Evolutionary conservation across 2,888 invertebrate species (phyloP).

Genomic region (Cylindroiulus punctatus): DNA sequence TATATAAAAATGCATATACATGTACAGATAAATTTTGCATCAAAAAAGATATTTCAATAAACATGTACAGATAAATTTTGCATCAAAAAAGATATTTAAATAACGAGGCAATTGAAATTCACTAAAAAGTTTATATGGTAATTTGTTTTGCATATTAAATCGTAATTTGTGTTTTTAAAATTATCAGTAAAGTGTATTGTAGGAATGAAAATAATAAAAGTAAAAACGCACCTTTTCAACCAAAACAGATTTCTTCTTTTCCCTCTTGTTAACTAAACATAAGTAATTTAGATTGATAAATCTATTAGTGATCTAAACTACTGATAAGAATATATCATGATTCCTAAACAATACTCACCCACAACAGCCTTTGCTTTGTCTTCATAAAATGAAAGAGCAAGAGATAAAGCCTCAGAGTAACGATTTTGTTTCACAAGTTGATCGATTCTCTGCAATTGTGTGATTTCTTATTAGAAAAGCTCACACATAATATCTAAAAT

Average conservation of each 20-base stretch:
- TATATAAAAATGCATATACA: no score
- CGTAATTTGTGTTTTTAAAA: no score
- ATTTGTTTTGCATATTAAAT: no score
- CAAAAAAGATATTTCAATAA: no score
- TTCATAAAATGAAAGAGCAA: conserved; percentile 73
- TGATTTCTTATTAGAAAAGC: no score
- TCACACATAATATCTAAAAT: background rate
- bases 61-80: no score
- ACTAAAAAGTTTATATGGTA: no score
- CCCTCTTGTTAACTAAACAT: conserved; percentile 43
- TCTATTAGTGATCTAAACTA: conserved; percentile 22
- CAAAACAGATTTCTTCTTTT: conserved; percentile 43
- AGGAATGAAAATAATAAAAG: no score
- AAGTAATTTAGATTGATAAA: background rate
- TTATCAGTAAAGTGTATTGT: background rate
- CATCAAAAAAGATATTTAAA: no score
- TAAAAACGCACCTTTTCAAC: conserved; percentile 46
- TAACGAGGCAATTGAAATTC: no score
- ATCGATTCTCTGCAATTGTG: conserved; percentile 66
- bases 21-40: no score
- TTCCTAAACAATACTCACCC: conserved; percentile 62
- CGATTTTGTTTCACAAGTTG: conserved; percentile 68
- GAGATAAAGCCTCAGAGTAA: conserved; percentile 71
- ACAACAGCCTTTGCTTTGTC: conserved; percentile 74
- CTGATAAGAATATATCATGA: background rate